These are phyloP conservation scores for Synanthedon formicaeformis DNA, from an alignment of 2,888 invertebrate species.

Conservation along the genomic window DNA sequence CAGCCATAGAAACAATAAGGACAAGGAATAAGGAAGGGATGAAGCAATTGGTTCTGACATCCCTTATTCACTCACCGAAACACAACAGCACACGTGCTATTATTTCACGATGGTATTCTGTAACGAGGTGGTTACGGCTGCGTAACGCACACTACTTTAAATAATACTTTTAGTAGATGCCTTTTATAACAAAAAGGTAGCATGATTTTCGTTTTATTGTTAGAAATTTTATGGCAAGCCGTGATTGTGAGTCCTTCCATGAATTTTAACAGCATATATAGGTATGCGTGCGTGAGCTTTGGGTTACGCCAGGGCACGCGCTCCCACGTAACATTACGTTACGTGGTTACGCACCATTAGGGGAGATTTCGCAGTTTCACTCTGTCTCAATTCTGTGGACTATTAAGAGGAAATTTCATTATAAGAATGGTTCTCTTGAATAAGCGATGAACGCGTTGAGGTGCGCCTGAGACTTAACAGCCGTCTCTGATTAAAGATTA, in stretches of 20 bases:
- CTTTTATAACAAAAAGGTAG: too few relatives aligned
- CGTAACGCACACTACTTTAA: too few relatives aligned
- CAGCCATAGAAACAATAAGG: too few relatives aligned
- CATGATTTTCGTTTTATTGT: too few relatives aligned
- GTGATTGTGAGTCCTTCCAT: constrained; percentile 12
- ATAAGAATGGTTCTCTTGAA: constrained; percentile 47
- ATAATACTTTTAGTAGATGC: too few relatives aligned
- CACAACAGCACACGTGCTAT: too few relatives aligned
- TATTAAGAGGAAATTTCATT: constrained; percentile 57
- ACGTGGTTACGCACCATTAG: constrained; percentile 53
- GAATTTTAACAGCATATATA: constrained; percentile 16
- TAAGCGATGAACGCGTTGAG: constrained; percentile 31
- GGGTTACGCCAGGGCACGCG: constrained; percentile 19
- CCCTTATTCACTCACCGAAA: too few relatives aligned
- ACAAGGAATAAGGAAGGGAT: too few relatives aligned
- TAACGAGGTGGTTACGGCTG: too few relatives aligned
- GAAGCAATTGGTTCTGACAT: too few relatives aligned
- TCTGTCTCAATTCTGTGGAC: constrained; percentile 44
- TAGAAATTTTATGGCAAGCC: not conserved
- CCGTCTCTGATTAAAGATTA: constrained; percentile 39
- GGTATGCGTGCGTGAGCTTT: constrained; percentile 7
- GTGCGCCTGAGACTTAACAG: constrained; percentile 28
- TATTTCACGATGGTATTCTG: too few relatives aligned
- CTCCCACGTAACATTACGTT: constrained; percentile 29
- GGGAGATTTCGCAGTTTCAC: constrained; percentile 49